Conservation (phyloP, 2,113 vertebrate genomes). For the Poicephalus meyeri region DNA sequence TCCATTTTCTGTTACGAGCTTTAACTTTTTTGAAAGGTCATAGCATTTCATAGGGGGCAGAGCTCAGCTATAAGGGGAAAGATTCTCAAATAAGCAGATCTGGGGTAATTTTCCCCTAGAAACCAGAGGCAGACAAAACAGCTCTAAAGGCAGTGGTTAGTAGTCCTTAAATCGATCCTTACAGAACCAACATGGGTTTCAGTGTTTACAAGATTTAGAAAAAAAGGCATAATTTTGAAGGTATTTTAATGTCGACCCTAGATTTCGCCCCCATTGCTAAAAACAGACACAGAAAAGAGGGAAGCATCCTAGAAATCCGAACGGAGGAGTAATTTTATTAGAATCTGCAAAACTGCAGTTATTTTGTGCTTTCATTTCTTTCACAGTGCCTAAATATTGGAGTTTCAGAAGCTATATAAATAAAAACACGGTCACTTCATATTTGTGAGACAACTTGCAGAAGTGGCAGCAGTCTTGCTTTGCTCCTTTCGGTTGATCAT, state of each 20-base stretch:
- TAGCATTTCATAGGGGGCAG: background rate
- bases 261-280: accelerated
- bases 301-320: background rate
- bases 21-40: background rate
- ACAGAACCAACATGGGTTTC: background rate
- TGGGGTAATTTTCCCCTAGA: background rate
- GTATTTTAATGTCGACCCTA: background rate
- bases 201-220: background rate
- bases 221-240: background rate
- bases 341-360: background rate
- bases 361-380: background rate
- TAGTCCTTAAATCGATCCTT: background rate
- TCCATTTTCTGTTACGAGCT: background rate
- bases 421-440: background rate
- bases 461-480: background rate
- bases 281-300: background rate
- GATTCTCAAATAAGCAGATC: background rate
- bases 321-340: background rate
- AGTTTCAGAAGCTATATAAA: background rate
- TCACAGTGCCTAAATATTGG: background rate
- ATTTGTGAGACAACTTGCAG: background rate
- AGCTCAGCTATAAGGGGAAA: background rate
- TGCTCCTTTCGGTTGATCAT: background rate
- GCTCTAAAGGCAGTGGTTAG: background rate
- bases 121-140: background rate